Evolutionary conservation across 2,113 vertebrate genomes (phyloP), one percentile per base, ranked within the genome.

Genomic region (Oxyruncus cristatus): DNA sequence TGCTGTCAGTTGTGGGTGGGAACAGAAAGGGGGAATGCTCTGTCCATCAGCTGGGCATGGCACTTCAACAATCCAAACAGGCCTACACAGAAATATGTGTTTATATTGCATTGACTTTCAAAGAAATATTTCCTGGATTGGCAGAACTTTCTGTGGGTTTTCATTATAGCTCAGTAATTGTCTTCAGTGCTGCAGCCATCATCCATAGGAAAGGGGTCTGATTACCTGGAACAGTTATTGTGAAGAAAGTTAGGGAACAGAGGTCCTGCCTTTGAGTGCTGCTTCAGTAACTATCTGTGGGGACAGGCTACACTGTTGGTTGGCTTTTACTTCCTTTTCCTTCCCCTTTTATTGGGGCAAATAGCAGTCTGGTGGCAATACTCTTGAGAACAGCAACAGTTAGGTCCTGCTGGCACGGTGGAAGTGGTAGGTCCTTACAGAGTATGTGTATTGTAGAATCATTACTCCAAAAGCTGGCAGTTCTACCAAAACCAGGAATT

Each of bases 141-240:
- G 10, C 14, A 66, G 50, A 89, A 62, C 9, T 55, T 61, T 41
- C 47, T 67, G 14, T 41, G 32, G 22, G 19, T 41, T 8, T 67
- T 46, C 81, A 32, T 47, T 77, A 14, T 58, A 0, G 0, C 35
- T 58, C 58, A 70, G n/a, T 17, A 61, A 23, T 30, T 10, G 8
- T 74, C 42, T 71, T 67, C 44, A n/a, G 2, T n/a, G n/a, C 61
- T 61, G 13, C 19, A 70, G 41, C n/a, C 27, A 56, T 30, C 83
- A 52, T 8, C 11, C 12, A 3, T 14, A 11, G 11, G 35, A 68
- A 95, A 62, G 15, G 5, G 3, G 13, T 68, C 41, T 85, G 32
- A 9, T 72, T 35, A 39, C 8, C 2, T 47, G 41, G 68, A 77
- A 47, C 5, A 88, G 21, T 42, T 79, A 18, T 39, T 30, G 30